phyloP scores from a whole-genome alignment of 2,888 invertebrate species.

The Heteropelma amictum region DNA sequence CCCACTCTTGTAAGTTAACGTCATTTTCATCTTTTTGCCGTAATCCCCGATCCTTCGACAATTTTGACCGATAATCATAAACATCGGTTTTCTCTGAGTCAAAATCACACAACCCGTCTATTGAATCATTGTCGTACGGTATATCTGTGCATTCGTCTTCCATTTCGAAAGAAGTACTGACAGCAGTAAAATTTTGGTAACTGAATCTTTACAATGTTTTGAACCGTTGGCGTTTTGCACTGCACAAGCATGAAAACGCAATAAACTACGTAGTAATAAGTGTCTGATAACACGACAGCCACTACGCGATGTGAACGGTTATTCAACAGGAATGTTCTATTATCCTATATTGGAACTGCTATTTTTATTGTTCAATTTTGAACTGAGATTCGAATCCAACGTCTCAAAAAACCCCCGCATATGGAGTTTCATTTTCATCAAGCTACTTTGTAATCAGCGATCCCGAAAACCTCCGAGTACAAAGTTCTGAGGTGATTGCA shows the following conservation, averaged over 20 bases:
- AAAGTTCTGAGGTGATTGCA: too few relatives aligned
- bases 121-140: background rate
- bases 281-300: background rate
- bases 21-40: background rate
- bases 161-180: background rate
- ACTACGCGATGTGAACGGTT: conserved; percentile 1
- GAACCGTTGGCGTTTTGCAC: background rate
- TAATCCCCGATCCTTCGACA: background rate
- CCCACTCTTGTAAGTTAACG: background rate
- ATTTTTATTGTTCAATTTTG: too few relatives aligned
- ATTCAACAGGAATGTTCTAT: background rate
- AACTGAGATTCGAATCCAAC: too few relatives aligned
- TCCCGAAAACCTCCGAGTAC: too few relatives aligned
- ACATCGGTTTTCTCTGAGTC: background rate
- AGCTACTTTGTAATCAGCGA: too few relatives aligned
- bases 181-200: background rate
- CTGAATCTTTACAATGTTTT: background rate
- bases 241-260: background rate
- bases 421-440: too few relatives aligned
- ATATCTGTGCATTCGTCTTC: background rate
- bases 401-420: too few relatives aligned
- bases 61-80: conserved; percentile 3
- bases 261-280: background rate
- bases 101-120: background rate
- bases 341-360: too few relatives aligned